Base-by-base conservation (phyloP, 92 coral and sea anemone genomes). In the Chrysogorgia sp. region DNA sequence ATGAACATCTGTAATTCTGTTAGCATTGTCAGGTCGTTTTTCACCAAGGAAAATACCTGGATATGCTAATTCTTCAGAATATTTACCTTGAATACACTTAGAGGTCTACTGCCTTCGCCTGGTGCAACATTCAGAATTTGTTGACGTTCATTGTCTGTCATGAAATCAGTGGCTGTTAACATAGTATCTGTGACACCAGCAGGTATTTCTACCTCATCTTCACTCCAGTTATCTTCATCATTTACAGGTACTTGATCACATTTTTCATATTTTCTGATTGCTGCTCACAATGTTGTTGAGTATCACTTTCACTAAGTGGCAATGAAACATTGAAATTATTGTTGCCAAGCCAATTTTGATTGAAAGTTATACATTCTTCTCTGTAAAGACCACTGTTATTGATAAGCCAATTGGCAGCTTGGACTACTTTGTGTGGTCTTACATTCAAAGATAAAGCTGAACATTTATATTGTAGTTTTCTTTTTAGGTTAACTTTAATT, bases 21-120 rank as follows among this genome's bases (percentile, higher is more conserved):
- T 57, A 77, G 85, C 55, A 49, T 68, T 68, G 75, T 34, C 29
- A 12, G 90, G 81, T 75, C 88, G 74, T 86, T 50, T 19, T 34
- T 89, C 87, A 9, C 90, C 87, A 45, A 89, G 85, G 56, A 85
- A 88, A 75, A 88, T 88, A 41, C 86, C 92, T 70, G 92, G 92
- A 82, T 89, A 89, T 58, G 92, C 92, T 53, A 90, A 53, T 41
- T 89, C 92, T 64, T 85, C 90, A 68, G 75, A 78, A 45, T 77
- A 86, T 64, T 71, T 82, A 71, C 85, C 90, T 59, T 85, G 58
- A 85, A 88, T 22, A 85, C 64, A 81, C 92, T 88, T 37, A 85
- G 59, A 26, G 85, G 92, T 28, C 56, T 64, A 69, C 74, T 89
- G 7, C 88, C 90, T 50, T 88, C 92, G 31, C 52, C 89, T 67